phyloP scores from a whole-genome alignment of 1,140 invertebrate species.

The Artemia franciscana region DNA sequence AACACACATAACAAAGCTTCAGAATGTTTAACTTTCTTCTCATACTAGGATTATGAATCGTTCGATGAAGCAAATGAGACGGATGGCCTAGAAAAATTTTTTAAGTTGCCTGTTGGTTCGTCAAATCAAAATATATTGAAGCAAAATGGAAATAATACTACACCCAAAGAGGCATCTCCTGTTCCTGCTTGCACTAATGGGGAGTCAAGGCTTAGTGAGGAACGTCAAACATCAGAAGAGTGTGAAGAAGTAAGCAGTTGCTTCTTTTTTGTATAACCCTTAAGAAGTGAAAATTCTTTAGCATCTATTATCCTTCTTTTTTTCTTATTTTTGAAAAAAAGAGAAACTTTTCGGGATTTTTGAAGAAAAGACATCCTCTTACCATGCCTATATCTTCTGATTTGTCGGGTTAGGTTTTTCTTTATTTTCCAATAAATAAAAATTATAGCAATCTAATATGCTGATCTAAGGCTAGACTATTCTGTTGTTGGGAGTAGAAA shows the following conservation, averaged over 20 bases:
- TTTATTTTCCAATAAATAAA: no score
- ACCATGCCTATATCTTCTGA: no score
- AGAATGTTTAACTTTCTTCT: conserved; percentile 10
- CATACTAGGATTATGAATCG: conserved; percentile 62
- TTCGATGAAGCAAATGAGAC: conserved; percentile 78
- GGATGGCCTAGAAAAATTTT: conserved; percentile 62
- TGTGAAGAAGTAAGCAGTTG: not conserved
- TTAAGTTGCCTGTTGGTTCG: conserved; percentile 18
- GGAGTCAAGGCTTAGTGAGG: not conserved
- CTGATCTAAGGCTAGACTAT: no score
- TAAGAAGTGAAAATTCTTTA: no score
- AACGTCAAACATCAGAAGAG: not conserved
- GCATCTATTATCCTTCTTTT: no score
- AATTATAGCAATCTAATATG: no score
- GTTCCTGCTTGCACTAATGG: not conserved
- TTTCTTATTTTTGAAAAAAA: no score
- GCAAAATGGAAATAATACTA: not conserved
- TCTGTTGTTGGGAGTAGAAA: no score
- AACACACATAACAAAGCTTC: conserved; percentile 5
- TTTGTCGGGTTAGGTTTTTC: no score
- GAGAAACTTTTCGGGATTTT: no score
- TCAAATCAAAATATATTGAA: not conserved
- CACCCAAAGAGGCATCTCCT: not conserved
- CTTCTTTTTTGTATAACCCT: no score
- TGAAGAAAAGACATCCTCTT: no score